Percentiles rank a stretch among this genome's conserved stretches.
Evolutionary conservation across 2,797 vertebrate species (phyloP).

Genomic region (Pogonophryne albipinna): DNA sequence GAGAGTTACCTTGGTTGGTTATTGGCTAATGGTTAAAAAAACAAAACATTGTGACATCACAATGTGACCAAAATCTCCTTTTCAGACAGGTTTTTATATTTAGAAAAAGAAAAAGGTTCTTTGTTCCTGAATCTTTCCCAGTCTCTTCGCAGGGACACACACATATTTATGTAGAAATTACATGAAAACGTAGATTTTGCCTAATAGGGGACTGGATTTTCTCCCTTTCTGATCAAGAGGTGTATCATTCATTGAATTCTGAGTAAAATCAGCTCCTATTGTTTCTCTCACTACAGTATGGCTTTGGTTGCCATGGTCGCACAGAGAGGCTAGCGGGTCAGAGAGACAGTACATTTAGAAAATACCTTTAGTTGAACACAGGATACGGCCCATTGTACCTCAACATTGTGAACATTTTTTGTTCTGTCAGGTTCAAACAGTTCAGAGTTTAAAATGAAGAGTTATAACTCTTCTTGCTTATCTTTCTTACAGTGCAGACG

Average conservation of each 20-base stretch:
- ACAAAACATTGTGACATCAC: no score
- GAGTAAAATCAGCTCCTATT: constrained; percentile 4
- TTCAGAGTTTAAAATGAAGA: background rate
- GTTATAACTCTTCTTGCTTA: background rate
- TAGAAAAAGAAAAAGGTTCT: no score
- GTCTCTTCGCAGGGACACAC: no score
- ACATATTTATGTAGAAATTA: no score
- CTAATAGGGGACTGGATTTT: background rate
- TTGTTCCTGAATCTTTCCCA: no score
- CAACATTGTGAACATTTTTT: background rate
- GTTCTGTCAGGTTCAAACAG: no score
- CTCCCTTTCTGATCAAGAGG: background rate
- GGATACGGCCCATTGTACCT: background rate
- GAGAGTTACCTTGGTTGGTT: no score
- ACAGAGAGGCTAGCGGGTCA: background rate
- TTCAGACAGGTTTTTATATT: no score
- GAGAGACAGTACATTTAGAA: background rate
- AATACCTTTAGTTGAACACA: background rate
- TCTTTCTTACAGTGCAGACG: no score
- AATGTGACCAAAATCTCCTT: no score
- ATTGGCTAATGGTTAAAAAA: no score
- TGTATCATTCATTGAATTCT: background rate
- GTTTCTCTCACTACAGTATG: background rate
- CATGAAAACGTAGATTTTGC: no score
- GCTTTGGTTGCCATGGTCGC: background rate